Conservation (phyloP, 2,888 invertebrate species). For the Drosophila robusta region DNA sequence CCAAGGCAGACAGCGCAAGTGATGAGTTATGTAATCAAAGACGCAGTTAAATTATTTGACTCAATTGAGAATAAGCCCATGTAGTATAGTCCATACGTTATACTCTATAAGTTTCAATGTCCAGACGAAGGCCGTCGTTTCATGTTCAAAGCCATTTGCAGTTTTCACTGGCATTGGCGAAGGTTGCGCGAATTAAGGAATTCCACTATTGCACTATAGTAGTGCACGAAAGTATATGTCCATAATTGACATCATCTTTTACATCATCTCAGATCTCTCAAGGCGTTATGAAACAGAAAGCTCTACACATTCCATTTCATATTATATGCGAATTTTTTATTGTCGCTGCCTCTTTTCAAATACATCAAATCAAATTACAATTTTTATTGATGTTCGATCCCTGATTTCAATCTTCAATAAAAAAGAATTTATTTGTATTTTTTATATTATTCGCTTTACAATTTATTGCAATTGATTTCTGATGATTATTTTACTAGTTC, state of each 20-base stretch:
- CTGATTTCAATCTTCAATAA: no score
- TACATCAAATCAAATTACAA: no score
- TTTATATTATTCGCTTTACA: no score
- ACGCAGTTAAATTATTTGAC: constrained; percentile 61
- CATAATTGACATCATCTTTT: constrained; percentile 9
- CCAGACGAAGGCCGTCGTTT: constrained; percentile 55
- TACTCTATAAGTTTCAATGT: constrained; percentile 39
- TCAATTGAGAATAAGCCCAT: constrained; percentile 52
- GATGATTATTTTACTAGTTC: no score
- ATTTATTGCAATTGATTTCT: no score
- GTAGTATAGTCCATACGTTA: constrained; percentile 19
- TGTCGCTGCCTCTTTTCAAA: no score
- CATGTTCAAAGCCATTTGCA: constrained; percentile 52
- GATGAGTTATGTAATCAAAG: constrained; percentile 66
- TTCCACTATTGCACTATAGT: not conserved
- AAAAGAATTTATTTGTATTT: no score
- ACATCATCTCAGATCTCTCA: not conserved
- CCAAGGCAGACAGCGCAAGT: constrained; percentile 25
- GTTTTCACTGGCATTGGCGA: constrained; percentile 67
- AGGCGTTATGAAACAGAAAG: constrained; percentile 10
- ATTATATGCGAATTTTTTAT: no score
- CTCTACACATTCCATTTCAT: not conserved
- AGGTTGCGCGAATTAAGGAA: constrained; percentile 57
- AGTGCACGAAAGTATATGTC: constrained; percentile 20
- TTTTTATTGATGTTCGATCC: no score